These are phyloP conservation scores for Cathartes aura DNA, from an alignment of 2,113 vertebrate genomes.

Conservation along the genomic window DNA sequence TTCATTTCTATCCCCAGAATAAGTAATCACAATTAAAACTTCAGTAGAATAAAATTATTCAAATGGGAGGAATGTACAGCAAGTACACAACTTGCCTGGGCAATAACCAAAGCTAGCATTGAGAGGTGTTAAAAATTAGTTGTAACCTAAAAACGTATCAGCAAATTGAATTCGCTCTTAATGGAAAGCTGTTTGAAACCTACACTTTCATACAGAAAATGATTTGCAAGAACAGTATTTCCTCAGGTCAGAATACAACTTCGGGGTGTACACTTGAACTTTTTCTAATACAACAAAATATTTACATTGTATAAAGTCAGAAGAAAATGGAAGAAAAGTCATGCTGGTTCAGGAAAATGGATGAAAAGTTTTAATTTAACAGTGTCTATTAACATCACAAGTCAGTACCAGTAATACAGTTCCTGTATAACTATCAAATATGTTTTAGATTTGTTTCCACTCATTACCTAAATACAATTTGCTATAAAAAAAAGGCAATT, in stretches of 20 bases:
- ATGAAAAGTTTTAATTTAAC: slow-evolving; percentile 2
- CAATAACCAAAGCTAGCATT: background rate
- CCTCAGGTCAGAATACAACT: background rate
- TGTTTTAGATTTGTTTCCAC: slow-evolving; percentile 63
- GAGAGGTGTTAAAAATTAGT: background rate
- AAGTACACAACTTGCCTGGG: background rate
- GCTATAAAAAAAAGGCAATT: slow-evolving; percentile 53
- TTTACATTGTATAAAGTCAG: background rate
- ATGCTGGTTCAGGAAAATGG: background rate
- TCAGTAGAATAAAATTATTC: background rate
- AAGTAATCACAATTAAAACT: background rate
- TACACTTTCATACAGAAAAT: background rate
- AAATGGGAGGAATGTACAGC: background rate
- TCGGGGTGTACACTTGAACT: accelerated
- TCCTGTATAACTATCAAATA: slow-evolving; percentile 47
- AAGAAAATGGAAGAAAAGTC: background rate
- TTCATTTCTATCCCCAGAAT: background rate
- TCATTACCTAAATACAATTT: slow-evolving; percentile 78
- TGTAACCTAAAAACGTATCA: background rate
- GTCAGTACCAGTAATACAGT: slow-evolving; percentile 44
- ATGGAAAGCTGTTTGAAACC: background rate
- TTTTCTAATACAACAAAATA: background rate
- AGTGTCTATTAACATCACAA: slow-evolving; percentile 33
- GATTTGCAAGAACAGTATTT: background rate
- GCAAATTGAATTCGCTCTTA: background rate